Conservation (phyloP, 2,797 vertebrate genomes). For the Agapornis canus region DNA sequence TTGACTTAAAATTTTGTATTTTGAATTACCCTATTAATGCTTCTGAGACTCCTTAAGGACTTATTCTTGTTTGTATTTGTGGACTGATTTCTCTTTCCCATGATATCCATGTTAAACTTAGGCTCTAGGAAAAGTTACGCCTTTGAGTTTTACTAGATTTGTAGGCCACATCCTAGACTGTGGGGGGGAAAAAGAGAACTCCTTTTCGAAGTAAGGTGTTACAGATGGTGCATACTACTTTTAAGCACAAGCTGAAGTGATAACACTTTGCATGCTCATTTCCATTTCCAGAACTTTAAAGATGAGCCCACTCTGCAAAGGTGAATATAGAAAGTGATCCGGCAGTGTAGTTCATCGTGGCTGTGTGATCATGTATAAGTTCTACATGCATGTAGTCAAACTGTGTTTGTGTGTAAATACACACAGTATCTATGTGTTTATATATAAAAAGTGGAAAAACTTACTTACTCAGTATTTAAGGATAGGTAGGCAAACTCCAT, state of each 20-base stretch:
- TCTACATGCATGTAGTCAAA: background rate
- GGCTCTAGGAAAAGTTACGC: background rate
- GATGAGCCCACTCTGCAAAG: background rate
- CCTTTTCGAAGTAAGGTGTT: background rate
- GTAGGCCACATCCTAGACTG: background rate
- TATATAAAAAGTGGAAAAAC: background rate
- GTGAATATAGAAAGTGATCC: background rate
- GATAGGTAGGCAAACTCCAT: background rate
- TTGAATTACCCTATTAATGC: background rate
- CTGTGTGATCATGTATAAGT: background rate
- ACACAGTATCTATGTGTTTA: fast-evolving
- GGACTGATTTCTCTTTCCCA: background rate
- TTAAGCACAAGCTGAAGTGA: background rate
- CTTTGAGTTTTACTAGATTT: background rate
- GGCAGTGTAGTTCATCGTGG: background rate
- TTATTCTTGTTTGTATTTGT: background rate
- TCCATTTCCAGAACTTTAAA: background rate
- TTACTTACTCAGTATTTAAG: background rate
- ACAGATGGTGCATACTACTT: background rate
- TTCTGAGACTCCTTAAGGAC: background rate
- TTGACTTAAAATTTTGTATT: background rate
- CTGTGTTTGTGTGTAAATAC: background rate
- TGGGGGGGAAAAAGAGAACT: background rate
- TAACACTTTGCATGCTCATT: background rate
- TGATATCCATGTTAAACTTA: background rate